Conservation (phyloP, 2,113 vertebrate genomes). For the Tragelaphus scriptus region DNA sequence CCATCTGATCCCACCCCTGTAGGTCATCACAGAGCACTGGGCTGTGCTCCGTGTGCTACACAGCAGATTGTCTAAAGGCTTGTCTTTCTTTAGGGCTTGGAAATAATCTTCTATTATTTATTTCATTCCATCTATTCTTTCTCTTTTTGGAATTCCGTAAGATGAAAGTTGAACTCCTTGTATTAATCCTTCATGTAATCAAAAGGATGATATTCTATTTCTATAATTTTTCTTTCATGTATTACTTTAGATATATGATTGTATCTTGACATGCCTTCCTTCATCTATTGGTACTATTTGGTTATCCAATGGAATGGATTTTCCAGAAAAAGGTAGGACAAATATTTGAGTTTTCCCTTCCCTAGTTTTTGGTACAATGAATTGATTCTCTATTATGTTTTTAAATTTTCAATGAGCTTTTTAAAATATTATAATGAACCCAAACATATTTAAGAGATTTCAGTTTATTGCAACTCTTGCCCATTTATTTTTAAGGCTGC, state of each 20-base stretch:
- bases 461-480: background rate
- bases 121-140: background rate
- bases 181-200: background rate
- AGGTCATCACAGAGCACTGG: background rate
- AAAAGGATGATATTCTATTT: background rate
- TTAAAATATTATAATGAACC: background rate
- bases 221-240: background rate
- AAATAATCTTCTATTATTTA: background rate
- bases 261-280: background rate
- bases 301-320: background rate
- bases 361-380: background rate
- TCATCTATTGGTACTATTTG: background rate
- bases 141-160: background rate
- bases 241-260: background rate
- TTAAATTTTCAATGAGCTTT: background rate
- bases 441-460: background rate
- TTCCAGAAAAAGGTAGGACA: background rate
- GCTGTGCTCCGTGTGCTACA: background rate
- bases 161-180: background rate
- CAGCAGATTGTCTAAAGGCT: background rate
- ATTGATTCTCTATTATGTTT: background rate
- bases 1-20: background rate
- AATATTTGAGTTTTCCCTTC: background rate
- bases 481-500: background rate
- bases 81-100: background rate